Conservation (phyloP, 2,113 vertebrate species). For the Bujurquina vittata region DNA sequence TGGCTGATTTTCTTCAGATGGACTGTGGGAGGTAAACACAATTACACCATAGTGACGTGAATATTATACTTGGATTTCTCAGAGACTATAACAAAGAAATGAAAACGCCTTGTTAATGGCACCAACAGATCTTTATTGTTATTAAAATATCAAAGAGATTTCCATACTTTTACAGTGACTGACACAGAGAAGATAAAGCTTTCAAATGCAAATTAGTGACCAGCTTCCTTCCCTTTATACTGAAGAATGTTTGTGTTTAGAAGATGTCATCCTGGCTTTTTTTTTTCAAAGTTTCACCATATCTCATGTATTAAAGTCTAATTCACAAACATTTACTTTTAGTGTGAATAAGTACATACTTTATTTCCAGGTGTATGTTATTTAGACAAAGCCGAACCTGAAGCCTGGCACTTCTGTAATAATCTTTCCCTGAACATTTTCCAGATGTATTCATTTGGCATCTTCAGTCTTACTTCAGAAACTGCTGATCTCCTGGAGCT, state of each 20-base stretch:
- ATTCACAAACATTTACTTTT: constrained; percentile 2
- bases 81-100: not conserved
- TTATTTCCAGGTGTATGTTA: too few relatives aligned
- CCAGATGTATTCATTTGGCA: too few relatives aligned
- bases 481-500: too few relatives aligned
- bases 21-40: not conserved
- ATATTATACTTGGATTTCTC: not conserved
- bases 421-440: too few relatives aligned
- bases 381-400: too few relatives aligned
- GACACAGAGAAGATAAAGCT: not conserved
- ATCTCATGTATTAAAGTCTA: too few relatives aligned
- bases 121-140: not conserved
- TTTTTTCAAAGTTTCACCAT: not conserved
- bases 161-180: not conserved
- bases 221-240: not conserved
- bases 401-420: too few relatives aligned
- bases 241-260: not conserved
- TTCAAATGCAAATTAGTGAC: not conserved
- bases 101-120: not conserved
- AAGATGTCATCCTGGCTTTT: too few relatives aligned
- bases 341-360: not conserved
- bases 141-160: not conserved
- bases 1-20: not conserved
- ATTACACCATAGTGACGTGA: not conserved
- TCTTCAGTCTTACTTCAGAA: too few relatives aligned